Evolutionary conservation across 2,797 vertebrate genomes (phyloP).

Genomic region (Sebastolobus alascanus): DNA sequence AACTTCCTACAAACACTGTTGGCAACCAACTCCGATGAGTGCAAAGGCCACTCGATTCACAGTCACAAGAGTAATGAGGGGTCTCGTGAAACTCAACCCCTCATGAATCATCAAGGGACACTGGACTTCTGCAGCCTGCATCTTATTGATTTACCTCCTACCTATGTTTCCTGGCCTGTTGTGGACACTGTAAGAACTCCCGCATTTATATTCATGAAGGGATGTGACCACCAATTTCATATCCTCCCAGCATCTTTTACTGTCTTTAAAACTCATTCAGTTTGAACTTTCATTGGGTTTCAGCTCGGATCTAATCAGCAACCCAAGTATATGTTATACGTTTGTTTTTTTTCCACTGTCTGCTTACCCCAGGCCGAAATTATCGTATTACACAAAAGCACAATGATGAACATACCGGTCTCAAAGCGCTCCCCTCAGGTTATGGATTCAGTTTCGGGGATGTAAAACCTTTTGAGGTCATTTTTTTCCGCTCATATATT

Average conservation of each 20-base stretch:
- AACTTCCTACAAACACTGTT: neutral
- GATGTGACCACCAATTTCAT: neutral
- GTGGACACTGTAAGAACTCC: neutral
- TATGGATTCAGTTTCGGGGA: conserved; percentile 64
- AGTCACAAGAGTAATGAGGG: conserved; percentile 28
- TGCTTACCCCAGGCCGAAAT: conserved; percentile 21
- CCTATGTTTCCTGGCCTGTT: neutral
- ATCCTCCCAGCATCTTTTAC: conserved; percentile 14
- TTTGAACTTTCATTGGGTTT: conserved; percentile 41
- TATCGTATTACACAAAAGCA: conserved; percentile 61
- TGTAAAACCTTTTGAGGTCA: conserved; percentile 56
- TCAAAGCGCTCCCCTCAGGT: conserved; percentile 8
- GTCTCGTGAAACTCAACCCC: conserved; percentile 27
- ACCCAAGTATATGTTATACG: conserved; percentile 8
- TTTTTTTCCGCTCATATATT: conserved; percentile 67
- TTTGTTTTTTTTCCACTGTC: conserved; percentile 16
- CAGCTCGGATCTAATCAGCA: conserved; percentile 37
- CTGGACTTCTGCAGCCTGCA: conserved; percentile 10
- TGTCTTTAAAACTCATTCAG: conserved; percentile 17
- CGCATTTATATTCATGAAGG: neutral
- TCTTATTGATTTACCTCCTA: conserved; percentile 28
- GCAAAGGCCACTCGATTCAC: conserved; percentile 26
- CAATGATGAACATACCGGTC: conserved; percentile 34
- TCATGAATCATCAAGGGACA: conserved; percentile 47
- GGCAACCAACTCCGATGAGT: neutral